phyloP scores from a whole-genome alignment of 2,797 vertebrate species.

The Oryzias dopingdopingensis region DNA sequence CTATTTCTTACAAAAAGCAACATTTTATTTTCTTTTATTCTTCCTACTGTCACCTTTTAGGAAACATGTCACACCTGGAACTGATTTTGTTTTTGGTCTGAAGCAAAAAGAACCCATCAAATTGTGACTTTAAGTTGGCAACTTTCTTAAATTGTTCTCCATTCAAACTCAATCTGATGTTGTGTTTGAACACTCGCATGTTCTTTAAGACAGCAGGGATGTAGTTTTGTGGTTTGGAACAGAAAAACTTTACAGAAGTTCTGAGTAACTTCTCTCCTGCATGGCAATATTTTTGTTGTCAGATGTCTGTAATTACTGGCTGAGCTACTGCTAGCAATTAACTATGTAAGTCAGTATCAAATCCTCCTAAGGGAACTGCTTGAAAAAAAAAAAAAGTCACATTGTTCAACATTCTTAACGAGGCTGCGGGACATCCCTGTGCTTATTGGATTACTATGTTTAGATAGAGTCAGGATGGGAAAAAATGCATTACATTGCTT shows the following conservation, averaged over 20 bases:
- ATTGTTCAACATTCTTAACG: slow-evolving; percentile 54
- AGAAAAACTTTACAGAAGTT: too few relatives aligned
- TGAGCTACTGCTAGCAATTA: slow-evolving; percentile 49
- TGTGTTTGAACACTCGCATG: neutral
- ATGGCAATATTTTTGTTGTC: slow-evolving; percentile 11
- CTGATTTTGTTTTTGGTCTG: slow-evolving; percentile 9
- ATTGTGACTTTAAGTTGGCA: neutral
- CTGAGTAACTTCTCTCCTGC: neutral
- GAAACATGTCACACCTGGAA: too few relatives aligned
- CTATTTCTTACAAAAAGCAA: too few relatives aligned
- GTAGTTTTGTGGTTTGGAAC: too few relatives aligned
- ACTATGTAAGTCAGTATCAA: slow-evolving; percentile 44
- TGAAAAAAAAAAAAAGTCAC: slow-evolving; percentile 20
- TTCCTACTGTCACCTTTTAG: too few relatives aligned
- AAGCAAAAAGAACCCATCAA: neutral
- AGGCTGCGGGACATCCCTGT: slow-evolving; percentile 54
- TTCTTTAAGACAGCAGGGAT: too few relatives aligned
- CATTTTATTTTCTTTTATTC: too few relatives aligned
- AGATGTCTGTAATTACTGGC: slow-evolving; percentile 43
- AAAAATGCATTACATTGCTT: slow-evolving; percentile 57
- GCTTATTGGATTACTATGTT: slow-evolving; percentile 61
- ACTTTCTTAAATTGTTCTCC: neutral
- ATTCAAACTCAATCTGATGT: neutral
- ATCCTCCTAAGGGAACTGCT: slow-evolving; percentile 38
- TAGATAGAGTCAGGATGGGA: slow-evolving; percentile 33